Evolutionary conservation across 2,797 vertebrate species (phyloP).

Genomic region (Pteropus rufus): DNA sequence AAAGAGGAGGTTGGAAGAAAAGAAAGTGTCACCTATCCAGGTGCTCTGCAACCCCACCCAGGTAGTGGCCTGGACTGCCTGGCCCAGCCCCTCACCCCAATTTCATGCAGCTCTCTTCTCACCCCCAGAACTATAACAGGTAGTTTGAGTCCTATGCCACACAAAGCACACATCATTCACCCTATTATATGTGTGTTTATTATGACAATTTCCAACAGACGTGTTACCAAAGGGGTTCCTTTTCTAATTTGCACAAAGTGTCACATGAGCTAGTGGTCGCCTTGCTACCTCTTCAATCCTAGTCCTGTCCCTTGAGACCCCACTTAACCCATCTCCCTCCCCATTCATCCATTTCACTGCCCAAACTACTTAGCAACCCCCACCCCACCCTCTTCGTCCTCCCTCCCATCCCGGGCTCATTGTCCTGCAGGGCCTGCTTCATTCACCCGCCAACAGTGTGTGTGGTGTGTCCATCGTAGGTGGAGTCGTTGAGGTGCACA

Average conservation of each 20-base stretch:
- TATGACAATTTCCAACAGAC: not conserved
- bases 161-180: not conserved
- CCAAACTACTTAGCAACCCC: not conserved
- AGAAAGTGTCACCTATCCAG: not conserved
- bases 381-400: too few relatives aligned
- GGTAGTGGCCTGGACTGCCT: not conserved
- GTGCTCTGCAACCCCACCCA: not conserved
- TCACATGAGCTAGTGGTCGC: not conserved
- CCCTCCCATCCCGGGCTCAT: not conserved
- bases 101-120: not conserved
- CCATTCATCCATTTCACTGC: not conserved
- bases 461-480: slow-evolving; percentile 91
- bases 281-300: not conserved
- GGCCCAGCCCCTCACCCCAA: not conserved
- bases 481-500: slow-evolving; percentile 92
- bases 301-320: not conserved
- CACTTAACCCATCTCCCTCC: not conserved
- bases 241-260: not conserved
- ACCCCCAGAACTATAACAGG: not conserved
- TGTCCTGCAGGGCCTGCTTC: fast-evolving
- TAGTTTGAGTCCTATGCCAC: not conserved
- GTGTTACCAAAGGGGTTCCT: not conserved
- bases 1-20: not conserved
- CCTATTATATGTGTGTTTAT: not conserved
- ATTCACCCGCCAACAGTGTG: slow-evolving; percentile 88